Conservation (phyloP, 2,888 invertebrate species). For the Ctenicera cuprea region DNA sequence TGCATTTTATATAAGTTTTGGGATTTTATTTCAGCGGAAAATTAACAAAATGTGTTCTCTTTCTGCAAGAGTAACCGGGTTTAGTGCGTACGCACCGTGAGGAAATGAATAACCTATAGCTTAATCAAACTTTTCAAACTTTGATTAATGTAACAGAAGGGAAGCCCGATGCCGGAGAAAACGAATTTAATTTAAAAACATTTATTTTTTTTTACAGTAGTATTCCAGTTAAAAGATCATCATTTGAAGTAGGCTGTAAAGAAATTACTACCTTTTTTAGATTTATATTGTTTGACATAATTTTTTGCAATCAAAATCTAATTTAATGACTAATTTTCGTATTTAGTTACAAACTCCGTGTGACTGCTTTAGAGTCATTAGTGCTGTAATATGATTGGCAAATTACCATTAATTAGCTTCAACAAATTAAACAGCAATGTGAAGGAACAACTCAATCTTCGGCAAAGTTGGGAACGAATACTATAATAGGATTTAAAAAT, state of each 20-base stretch:
- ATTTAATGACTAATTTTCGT: no score
- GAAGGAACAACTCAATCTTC: not conserved
- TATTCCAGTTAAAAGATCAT: not conserved
- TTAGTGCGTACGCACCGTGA: not conserved
- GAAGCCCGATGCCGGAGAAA: not conserved
- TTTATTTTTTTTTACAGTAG: not conserved
- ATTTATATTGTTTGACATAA: not conserved
- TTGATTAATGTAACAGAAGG: constrained; percentile 9
- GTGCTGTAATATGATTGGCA: not conserved
- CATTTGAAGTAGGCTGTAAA: not conserved
- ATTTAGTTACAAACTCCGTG: not conserved
- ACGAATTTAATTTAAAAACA: not conserved
- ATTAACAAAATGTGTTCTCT: not conserved
- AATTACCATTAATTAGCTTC: constrained; percentile 20
- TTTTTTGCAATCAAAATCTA: no score
- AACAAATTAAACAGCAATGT: constrained; percentile 1
- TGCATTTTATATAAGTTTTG: not conserved
- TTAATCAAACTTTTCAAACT: constrained; percentile 14
- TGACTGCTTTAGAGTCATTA: not conserved
- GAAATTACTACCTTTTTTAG: not conserved
- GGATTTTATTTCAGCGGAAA: not conserved
- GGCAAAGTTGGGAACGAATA: no score
- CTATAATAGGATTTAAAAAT: no score
- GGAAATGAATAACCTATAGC: constrained; percentile 10
- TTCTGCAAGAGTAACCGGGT: not conserved